Evolutionary conservation across 2,797 vertebrate species (phyloP), one percentile per base, ranked within the genome.

Genomic region (Urosaurus nigricauda): DNA sequence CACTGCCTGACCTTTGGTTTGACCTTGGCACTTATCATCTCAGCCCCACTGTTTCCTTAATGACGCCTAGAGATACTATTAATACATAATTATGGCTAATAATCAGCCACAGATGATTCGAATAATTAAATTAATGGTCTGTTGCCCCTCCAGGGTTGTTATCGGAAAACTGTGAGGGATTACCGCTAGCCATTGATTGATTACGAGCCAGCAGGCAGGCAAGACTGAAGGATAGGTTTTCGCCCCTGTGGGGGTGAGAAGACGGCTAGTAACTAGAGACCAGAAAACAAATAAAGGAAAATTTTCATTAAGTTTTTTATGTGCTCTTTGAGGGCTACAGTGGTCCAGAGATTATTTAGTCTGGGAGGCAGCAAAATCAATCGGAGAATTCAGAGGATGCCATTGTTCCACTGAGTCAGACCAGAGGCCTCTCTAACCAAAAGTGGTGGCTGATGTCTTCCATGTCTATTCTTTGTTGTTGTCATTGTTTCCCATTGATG

Each of bases 41-140:
- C 43, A 2, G 37, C 35, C 26, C 5, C 26, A 40, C 53, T 40
- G 37, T 51, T 86, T 78, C 43, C 74, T 40, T 32, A 56, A 70
- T 37, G 73, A 65, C 24, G 58, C 58, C 51, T 77, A 29, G 37
- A 56, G 60, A 40, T 56, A 5, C 60, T 77, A 77, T 77, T 88
- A 83, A 82, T 75, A 35, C 26, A 35, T 60, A 35, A 51, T 83
- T 88, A 88, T 83, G 56, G 81, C 58, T 84, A 56, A 53, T 88
- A 84, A 78, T 56, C 71, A 56, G 73, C 43, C 74, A 78, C 58
- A 79, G 87, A 78, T 78, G 87, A 58, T 77, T n/a, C 5, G 73
- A 70, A 79, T 3, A 70, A 37, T 37, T 29, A 63, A 26, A 58
- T 35, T 40, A 5, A 47, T 24, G 74, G 56, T 35, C 12, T 70